Evolutionary conservation across 2,888 invertebrate genomes (phyloP).

Genomic region (Saturnia pavonia): DNA sequence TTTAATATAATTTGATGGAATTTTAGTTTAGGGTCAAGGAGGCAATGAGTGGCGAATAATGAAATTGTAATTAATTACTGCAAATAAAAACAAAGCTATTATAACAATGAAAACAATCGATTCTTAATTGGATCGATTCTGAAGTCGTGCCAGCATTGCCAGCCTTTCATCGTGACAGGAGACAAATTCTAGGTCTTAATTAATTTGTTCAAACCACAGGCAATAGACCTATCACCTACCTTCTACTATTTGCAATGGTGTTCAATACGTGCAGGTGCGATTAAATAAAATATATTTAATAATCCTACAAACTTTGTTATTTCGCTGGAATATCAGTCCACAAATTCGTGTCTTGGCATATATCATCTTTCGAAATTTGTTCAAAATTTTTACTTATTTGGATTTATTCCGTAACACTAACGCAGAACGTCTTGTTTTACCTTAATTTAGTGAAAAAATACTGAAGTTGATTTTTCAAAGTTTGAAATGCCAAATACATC

Average conservation of each 20-base stretch:
- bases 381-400: too few relatives aligned
- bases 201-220: neutral
- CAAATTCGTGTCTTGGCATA: too few relatives aligned
- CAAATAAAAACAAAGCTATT: slow-evolving; percentile 4
- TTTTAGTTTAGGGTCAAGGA: neutral
- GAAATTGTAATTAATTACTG: neutral
- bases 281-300: too few relatives aligned
- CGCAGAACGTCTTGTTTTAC: too few relatives aligned
- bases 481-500: too few relatives aligned
- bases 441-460: too few relatives aligned
- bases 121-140: neutral
- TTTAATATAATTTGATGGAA: neutral
- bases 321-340: too few relatives aligned
- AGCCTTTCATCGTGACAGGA: neutral
- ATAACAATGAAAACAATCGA: neutral
- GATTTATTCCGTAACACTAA: too few relatives aligned
- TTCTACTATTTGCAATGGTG: neutral
- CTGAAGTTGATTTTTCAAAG: too few relatives aligned
- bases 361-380: too few relatives aligned
- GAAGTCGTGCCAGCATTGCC: neutral
- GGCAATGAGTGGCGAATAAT: neutral
- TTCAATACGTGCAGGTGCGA: too few relatives aligned
- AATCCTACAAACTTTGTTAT: too few relatives aligned
- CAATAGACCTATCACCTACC: neutral
- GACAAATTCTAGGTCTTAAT: neutral